Percentiles rank a stretch among this genome's conserved stretches.
These are phyloP conservation scores for Limosa lapponica DNA, from an alignment of 2,797 vertebrate genomes.

Conservation along the genomic window DNA sequence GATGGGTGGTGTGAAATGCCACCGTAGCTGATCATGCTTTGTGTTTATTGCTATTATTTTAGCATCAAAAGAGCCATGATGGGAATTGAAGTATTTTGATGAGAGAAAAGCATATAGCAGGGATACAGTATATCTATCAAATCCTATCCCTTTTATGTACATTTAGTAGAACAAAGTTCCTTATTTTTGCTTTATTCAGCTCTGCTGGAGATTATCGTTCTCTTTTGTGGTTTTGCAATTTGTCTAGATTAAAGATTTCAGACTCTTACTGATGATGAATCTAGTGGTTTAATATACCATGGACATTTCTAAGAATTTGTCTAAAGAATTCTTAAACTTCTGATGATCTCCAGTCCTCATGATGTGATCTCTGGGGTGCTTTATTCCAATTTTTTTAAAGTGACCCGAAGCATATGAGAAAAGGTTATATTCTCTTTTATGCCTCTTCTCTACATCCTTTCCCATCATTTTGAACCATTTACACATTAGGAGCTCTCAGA, in stretches of 20 bases:
- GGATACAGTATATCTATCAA: neutral
- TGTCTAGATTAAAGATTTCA: neutral
- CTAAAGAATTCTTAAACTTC: neutral
- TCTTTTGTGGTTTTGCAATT: neutral
- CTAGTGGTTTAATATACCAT: neutral
- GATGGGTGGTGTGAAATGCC: conserved; percentile 73
- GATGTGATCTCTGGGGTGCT: neutral
- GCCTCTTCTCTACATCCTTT: neutral
- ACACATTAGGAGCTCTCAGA: neutral
- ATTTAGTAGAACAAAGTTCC: neutral
- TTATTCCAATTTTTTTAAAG: neutral
- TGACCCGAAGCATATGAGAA: neutral
- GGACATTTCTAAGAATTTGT: neutral
- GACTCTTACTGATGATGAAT: neutral
- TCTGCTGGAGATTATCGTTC: neutral
- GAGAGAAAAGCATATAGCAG: neutral
- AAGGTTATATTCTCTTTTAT: neutral
- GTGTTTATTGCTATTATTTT: conserved; percentile 71
- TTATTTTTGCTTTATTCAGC: neutral
- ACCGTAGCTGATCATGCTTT: conserved; percentile 45
- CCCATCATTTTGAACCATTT: neutral
- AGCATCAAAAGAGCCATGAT: conserved; percentile 54
- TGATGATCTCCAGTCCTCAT: neutral
- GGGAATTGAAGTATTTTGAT: conserved; percentile 59
- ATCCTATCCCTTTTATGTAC: neutral